A percentile compares a stretch with the other conserved stretches of the same genome.
Evolutionary conservation across 2,888 invertebrate species (phyloP).

Genomic region (Phalangium opilio): DNA sequence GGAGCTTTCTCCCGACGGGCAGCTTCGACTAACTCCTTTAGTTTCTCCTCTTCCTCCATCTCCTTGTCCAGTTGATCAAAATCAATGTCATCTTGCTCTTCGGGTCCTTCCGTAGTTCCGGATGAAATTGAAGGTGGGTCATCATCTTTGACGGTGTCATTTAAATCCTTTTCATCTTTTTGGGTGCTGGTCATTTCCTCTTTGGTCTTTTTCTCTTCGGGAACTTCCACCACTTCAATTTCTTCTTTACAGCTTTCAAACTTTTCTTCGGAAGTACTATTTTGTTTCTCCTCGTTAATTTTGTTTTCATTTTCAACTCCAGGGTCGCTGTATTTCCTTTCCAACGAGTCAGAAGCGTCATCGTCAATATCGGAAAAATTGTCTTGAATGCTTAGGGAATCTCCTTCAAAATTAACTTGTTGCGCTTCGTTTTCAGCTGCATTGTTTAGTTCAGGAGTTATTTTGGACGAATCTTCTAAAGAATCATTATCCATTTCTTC

Average conservation of each 20-base stretch:
- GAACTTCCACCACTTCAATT: background rate
- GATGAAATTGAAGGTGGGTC: conserved; percentile 30
- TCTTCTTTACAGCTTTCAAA: background rate
- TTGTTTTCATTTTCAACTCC: background rate
- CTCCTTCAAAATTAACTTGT: too few relatives aligned
- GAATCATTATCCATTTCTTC: too few relatives aligned
- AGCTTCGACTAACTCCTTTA: conserved; percentile 6
- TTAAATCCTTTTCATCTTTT: background rate
- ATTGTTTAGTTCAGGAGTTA: too few relatives aligned
- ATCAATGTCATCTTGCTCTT: conserved; percentile 34
- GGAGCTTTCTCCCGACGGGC: conserved; percentile 18
- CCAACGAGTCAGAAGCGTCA: background rate
- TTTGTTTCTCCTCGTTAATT: background rate
- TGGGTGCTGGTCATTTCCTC: background rate
- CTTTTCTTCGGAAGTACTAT: background rate
- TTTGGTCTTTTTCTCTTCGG: background rate
- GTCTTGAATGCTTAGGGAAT: background rate
- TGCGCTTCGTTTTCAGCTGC: too few relatives aligned
- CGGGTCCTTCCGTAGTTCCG: conserved; percentile 53
- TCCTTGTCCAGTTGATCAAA: conserved; percentile 19
- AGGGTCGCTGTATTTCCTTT: background rate
- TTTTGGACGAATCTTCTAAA: too few relatives aligned
- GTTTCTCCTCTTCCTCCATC: background rate
- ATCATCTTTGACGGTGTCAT: background rate
- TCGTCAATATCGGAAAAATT: background rate